These are phyloP conservation scores for Nannoperca obscura DNA, from an alignment of 2,797 vertebrate genomes.

Conservation along the genomic window DNA sequence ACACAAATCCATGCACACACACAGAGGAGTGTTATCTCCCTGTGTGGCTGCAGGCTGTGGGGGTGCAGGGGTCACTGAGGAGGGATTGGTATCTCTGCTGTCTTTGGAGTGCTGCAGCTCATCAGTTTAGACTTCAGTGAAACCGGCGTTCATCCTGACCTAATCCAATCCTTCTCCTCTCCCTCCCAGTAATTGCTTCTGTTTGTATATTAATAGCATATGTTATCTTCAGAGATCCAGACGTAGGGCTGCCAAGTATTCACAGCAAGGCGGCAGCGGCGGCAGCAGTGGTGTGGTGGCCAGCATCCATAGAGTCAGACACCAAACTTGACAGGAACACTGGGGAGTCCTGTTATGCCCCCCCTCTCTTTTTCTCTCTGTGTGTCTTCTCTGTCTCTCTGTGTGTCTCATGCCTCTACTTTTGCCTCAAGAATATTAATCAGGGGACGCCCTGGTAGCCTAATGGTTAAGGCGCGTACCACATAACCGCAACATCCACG, in stretches of 20 bases:
- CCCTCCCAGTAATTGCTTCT: slow-evolving; percentile 86
- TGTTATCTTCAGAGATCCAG: slow-evolving; percentile 91
- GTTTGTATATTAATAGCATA: slow-evolving; percentile 88
- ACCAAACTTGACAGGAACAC: slow-evolving; percentile 82
- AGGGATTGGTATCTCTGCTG: slow-evolving; percentile 79
- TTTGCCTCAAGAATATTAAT: slow-evolving; percentile 82
- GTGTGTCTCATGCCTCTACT: slow-evolving; percentile 57
- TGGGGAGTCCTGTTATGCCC: slow-evolving; percentile 76
- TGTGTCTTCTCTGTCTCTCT: slow-evolving; percentile 42
- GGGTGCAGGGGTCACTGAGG: slow-evolving; percentile 66
- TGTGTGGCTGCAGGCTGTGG: slow-evolving; percentile 65
- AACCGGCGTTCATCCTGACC: slow-evolving; percentile 76
- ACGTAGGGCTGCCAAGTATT: slow-evolving; percentile 78
- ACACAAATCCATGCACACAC: slow-evolving; percentile 8
- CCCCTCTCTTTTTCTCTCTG: not conserved
- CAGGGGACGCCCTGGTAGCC: slow-evolving; percentile 5
- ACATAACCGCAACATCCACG: too few relatives aligned
- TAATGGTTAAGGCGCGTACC: too few relatives aligned
- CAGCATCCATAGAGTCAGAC: slow-evolving; percentile 62
- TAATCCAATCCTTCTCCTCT: slow-evolving; percentile 82
- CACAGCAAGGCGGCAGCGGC: slow-evolving; percentile 60
- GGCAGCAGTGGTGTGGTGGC: slow-evolving; percentile 33
- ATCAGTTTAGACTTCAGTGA: slow-evolving; percentile 84
- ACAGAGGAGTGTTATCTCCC: slow-evolving; percentile 69
- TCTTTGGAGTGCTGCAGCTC: slow-evolving; percentile 83